phyloP scores from a whole-genome alignment of 2,797 vertebrate species.

The Anomalospiza imberbis region DNA sequence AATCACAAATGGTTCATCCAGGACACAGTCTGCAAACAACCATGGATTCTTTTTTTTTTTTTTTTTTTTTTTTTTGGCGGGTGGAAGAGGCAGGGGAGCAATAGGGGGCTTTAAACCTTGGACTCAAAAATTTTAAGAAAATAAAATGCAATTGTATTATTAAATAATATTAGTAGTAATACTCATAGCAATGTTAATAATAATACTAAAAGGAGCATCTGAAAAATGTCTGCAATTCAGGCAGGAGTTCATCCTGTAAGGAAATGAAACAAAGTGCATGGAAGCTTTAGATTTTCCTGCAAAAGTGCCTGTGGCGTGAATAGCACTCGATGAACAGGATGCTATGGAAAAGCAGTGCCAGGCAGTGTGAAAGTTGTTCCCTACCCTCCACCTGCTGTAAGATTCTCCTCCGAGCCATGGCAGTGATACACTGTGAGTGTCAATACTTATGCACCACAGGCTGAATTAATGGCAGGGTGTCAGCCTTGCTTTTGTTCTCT shows the following conservation, averaged over 20 bases:
- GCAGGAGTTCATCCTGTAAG: neutral
- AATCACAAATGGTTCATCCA: neutral
- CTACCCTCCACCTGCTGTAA: neutral
- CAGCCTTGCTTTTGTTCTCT: slow-evolving; percentile 48
- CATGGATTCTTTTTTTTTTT: too few species aligned
- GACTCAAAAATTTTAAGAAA: neutral
- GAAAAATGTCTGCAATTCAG: neutral
- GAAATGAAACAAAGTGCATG: neutral
- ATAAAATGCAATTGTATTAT: neutral
- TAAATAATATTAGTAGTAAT: neutral
- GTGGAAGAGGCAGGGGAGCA: accelerated
- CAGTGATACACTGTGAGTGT: neutral
- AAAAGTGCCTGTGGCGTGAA: neutral
- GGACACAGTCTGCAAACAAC: neutral
- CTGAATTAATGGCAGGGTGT: slow-evolving; percentile 19
- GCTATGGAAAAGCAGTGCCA: neutral
- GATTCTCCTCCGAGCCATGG: neutral
- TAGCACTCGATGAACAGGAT: neutral
- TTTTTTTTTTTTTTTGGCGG: neutral
- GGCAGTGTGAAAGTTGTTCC: neutral
- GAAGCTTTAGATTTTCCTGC: neutral
- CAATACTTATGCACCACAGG: neutral
- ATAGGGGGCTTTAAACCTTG: accelerated
- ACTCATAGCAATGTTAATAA: neutral
- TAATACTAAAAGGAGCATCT: neutral